Evolutionary conservation across 2,888 invertebrate genomes (phyloP).

Genomic region (Ophioninae sp.): DNA sequence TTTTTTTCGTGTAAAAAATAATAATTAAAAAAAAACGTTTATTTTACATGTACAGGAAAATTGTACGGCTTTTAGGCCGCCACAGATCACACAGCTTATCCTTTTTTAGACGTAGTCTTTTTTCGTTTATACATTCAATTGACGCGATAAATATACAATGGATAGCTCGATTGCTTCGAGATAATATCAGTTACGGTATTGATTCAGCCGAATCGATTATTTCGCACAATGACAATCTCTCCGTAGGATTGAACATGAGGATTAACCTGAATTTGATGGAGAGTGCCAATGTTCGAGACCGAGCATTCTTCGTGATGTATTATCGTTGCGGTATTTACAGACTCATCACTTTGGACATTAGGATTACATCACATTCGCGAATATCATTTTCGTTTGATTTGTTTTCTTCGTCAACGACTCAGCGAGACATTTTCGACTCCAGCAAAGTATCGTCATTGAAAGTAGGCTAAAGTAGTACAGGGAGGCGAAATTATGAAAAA

Average conservation of each 20-base stretch:
- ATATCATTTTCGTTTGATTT: not conserved
- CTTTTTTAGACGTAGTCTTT: constrained; percentile 25
- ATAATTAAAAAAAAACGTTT: constrained; percentile 75
- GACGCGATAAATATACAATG: constrained; percentile 60
- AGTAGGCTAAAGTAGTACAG: not conserved
- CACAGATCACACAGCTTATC: constrained; percentile 64
- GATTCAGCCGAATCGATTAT: constrained; percentile 20
- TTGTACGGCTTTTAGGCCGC: constrained; percentile 62
- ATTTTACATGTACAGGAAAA: constrained; percentile 76
- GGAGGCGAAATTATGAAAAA: not conserved
- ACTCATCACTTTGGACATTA: not conserved
- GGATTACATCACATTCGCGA: not conserved
- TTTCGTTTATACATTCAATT: constrained; percentile 54
- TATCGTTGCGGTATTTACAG: constrained; percentile 22
- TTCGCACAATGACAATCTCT: not conserved
- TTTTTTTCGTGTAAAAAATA: constrained; percentile 72
- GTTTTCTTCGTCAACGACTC: not conserved
- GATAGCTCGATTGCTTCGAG: constrained; percentile 37
- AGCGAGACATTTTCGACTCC: not conserved
- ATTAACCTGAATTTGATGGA: not conserved
- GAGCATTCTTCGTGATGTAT: not conserved
- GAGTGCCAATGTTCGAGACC: not conserved
- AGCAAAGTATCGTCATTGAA: not conserved
- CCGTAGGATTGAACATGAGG: too few species aligned
- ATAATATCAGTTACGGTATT: constrained; percentile 55